Base-by-base conservation (phyloP, 2,797 vertebrate genomes). In the Microcaecilia unicolor region DNA sequence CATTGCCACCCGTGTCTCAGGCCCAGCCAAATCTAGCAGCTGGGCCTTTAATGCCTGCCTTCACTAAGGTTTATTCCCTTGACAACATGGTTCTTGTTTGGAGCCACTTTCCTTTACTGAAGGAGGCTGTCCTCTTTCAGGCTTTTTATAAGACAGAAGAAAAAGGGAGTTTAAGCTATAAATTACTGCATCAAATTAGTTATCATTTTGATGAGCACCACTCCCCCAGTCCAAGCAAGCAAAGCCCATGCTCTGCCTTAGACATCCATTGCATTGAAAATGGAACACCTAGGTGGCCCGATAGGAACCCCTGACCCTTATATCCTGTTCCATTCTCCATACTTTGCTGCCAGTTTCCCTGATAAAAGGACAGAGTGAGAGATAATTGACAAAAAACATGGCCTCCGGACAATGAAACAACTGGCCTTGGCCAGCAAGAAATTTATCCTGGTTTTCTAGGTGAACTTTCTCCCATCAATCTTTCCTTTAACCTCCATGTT, bases 311-410 rank as follows among this genome's bases (percentile, higher is more conserved):
- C 58, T 90, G 80, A 88, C 90, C 92, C 79, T 81, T 77, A 81
- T 93, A 92, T 96, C 90, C 91, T 92, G 85, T 91, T 85, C 81
- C 78, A 84, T 91, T 92, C 85, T 90, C 78, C 63, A 15, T n/a
- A 48, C 78, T 74, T 78, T 75, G 77, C 80, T 71, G 73, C 70
- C 71, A 18, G 55, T 70, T 76, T 71, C 63, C 66, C 36, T 7
- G 56, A 83, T 81, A 73, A 83, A 81, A 80, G 65, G 54, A 60
- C 61, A 78, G 82, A 85, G 81, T 81, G 76, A 82, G 78, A 92
- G 90, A 94, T 96, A 96, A 97, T 97, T 93, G 97, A 92, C 87
- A 91, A 84, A 84, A 84, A 84, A 81, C 76, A 87, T 73, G 81
- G 81, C 84, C 85, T 74, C 57, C 20, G 71, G 69, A 89, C 80